Base-by-base conservation (phyloP, 1,140 invertebrate genomes). In the Lethrus apterus region DNA sequence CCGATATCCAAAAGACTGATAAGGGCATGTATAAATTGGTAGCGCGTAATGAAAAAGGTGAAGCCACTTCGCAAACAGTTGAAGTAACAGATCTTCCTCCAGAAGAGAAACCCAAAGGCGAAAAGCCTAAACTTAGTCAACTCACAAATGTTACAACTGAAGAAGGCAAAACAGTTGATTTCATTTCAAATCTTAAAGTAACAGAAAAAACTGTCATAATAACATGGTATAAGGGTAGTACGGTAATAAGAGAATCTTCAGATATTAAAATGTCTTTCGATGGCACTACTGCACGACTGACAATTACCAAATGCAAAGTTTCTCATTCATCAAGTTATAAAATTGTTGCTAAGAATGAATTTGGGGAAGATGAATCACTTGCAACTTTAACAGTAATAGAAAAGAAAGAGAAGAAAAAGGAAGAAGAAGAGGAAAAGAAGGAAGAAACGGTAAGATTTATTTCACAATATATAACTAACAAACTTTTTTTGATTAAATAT, bases 11-110 rank as follows among this genome's bases (percentile, higher is more conserved):
- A 41, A 75, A 80, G 52, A 70, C 67, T 13, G 91, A 95, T 60
- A 90, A 89, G 66, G 92, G 92, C 46, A 76, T 80, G 48, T 94
- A 95, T 62, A 93, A 93, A 69, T 70, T 94, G 48, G 80, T 92
- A 0, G 91, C 90, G 4, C 90, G 87, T 62, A 94, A 94, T 60
- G 89, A 93, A 60, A 93, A 93, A 67, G 91, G 91, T 49, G 89
- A 93, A 73, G 88, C 87, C 1, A 83, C 82, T 19, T 93, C 90
- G n/a, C 86, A 91, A 67, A 75, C 81, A 42, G 88, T 95, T 0
- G 83, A 90, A 68, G 80, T 94, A 8, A 80, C 80, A 24, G 86
- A 91, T 57, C 80, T 91, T 56, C 82, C 83, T 4, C 79, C 81
- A 57, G 81, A 85, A 54, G 76, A 74, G 46, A 75, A 75, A 61